phyloP scores from a whole-genome alignment of 2,888 invertebrate genomes.

The Disparrhopalites patrizii region DNA sequence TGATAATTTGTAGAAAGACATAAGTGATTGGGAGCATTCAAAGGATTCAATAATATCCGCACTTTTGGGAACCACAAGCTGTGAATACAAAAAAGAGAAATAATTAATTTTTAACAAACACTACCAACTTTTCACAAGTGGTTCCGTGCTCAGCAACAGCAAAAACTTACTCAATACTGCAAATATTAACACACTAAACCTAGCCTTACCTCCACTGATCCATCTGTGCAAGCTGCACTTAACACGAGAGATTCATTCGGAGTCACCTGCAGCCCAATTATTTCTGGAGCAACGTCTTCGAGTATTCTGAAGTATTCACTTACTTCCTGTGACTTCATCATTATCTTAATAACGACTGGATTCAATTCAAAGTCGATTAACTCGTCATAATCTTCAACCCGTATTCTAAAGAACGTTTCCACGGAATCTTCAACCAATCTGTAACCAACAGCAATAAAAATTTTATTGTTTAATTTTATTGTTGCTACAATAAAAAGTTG shows the following conservation, averaged over 20 bases:
- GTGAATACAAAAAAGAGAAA: neutral
- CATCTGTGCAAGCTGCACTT: conserved; percentile 17
- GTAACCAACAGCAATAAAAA: too few relatives aligned
- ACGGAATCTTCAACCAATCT: conserved; percentile 22
- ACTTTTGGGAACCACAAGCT: conserved; percentile 15
- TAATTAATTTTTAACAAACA: too few relatives aligned
- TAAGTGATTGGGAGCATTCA: conserved; percentile 13
- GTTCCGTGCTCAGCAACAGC: too few relatives aligned
- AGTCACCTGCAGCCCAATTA: conserved; percentile 15
- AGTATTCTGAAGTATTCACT: conserved; percentile 23
- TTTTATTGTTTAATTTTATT: too few relatives aligned
- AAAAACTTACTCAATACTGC: neutral
- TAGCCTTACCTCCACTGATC: conserved; percentile 20
- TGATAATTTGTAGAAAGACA: conserved; percentile 16
- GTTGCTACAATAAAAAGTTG: too few relatives aligned
- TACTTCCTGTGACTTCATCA: conserved; percentile 26
- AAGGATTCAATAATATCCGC: conserved; percentile 23
- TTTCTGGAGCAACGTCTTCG: conserved; percentile 23
- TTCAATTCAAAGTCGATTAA: conserved; percentile 23
- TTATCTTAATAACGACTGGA: conserved; percentile 15
- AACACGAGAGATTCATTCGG: conserved; percentile 8
- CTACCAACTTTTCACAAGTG: too few relatives aligned
- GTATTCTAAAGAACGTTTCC: conserved; percentile 18
- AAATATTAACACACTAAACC: neutral
- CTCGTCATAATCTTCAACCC: conserved; percentile 24